A percentile compares a stretch with the other conserved stretches of the same genome.
Evolutionary conservation across 2,113 vertebrate genomes (phyloP).

Genomic region (Acrocephalus kingi): DNA sequence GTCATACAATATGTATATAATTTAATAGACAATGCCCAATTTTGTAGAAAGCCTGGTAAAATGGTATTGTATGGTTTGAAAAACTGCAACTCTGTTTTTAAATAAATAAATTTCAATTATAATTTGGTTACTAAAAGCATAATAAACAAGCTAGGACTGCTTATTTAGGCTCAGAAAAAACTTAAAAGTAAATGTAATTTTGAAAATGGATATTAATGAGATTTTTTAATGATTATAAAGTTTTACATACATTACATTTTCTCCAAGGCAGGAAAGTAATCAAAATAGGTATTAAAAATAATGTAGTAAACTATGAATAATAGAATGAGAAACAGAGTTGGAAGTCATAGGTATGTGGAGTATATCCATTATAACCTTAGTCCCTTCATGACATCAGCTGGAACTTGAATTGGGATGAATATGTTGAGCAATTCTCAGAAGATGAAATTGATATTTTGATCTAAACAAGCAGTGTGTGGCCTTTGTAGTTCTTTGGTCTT

Average conservation of each 20-base stretch:
- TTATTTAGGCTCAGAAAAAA: neutral
- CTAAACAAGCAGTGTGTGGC: neutral
- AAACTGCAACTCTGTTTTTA: neutral
- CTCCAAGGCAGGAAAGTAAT: neutral
- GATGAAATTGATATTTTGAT: neutral
- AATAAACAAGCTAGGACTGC: neutral
- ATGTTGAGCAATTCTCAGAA: neutral
- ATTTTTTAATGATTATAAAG: neutral
- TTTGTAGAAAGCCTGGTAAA: neutral
- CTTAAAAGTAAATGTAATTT: neutral
- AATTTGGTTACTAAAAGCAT: neutral
- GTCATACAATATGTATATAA: neutral
- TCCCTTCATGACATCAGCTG: neutral
- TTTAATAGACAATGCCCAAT: neutral
- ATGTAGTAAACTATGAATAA: neutral
- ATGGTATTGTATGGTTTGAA: fast-evolving
- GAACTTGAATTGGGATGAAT: neutral
- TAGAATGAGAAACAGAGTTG: neutral
- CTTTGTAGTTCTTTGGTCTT: neutral
- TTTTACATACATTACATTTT: neutral
- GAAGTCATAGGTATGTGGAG: neutral
- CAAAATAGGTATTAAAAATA: neutral
- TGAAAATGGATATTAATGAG: neutral
- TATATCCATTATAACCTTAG: neutral
- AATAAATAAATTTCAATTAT: neutral